Percentiles rank a stretch among this genome's conserved stretches.
Evolutionary conservation across 1,140 invertebrate species (phyloP).

Genomic region (Meloidogyne exigua): DNA sequence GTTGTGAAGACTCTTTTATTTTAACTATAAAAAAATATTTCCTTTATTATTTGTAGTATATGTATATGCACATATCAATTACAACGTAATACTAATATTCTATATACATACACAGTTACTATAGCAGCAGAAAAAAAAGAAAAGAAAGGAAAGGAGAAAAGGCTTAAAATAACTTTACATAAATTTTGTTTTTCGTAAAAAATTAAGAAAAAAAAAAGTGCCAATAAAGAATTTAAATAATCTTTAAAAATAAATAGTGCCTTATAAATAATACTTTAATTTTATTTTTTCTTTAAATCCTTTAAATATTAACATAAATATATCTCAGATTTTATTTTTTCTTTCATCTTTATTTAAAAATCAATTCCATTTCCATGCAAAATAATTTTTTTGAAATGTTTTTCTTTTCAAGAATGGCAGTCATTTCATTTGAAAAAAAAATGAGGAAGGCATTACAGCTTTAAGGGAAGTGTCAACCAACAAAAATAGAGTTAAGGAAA

Average conservation of each 20-base stretch:
- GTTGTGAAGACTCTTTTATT: too few species aligned
- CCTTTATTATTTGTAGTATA: too few species aligned
- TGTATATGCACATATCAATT: too few species aligned
- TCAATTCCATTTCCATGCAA: neutral
- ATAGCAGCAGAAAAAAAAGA: neutral
- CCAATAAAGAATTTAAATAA: neutral
- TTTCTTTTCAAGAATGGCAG: neutral
- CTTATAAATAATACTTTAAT: too few species aligned
- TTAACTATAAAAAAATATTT: neutral
- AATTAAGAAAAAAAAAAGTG: neutral
- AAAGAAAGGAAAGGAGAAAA: too few species aligned
- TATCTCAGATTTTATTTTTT: neutral
- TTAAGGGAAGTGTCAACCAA: conserved; percentile 1
- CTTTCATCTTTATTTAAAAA: neutral
- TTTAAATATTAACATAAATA: too few species aligned
- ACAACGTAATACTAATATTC: too few species aligned
- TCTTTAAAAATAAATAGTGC: neutral
- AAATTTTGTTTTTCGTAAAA: neutral
- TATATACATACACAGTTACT: too few species aligned
- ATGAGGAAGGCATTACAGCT: neutral
- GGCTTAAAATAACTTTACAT: neutral
- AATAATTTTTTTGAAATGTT: conserved; percentile 1
- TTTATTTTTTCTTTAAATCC: too few species aligned
- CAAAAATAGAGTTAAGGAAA: neutral
- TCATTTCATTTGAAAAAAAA: neutral